Percentiles rank a stretch among this genome's conserved stretches.
phyloP scores from a whole-genome alignment of 2,888 invertebrate species.

The Nebria brevicollis region DNA sequence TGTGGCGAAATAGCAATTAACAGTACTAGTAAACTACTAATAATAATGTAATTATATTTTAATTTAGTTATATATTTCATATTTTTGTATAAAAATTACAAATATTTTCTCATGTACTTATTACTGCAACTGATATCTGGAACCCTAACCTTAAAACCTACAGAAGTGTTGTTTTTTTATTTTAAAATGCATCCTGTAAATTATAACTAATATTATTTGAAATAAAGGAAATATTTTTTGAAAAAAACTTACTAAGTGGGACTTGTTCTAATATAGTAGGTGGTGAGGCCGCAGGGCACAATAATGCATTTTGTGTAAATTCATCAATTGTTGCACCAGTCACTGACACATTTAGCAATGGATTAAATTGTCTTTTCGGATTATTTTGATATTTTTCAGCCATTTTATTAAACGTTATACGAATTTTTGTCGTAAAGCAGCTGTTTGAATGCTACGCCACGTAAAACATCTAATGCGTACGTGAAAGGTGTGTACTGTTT shows the following conservation, averaged over 20 bases:
- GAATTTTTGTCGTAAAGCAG: slow-evolving; percentile 18
- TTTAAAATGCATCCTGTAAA: background rate
- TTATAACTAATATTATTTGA: slow-evolving; percentile 59
- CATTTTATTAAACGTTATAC: slow-evolving; percentile 29
- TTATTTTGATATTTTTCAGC: slow-evolving; percentile 51
- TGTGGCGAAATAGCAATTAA: too few species aligned
- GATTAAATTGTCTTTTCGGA: slow-evolving; percentile 68
- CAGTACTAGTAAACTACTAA: too few species aligned
- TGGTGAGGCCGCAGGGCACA: slow-evolving; percentile 70
- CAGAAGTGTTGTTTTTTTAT: slow-evolving; percentile 49
- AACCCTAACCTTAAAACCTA: slow-evolving; percentile 5
- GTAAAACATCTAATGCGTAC: slow-evolving; percentile 19
- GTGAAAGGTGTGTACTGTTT: slow-evolving; percentile 6
- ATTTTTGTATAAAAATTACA: too few species aligned
- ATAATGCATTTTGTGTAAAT: slow-evolving; percentile 75
- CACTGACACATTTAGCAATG: slow-evolving; percentile 77
- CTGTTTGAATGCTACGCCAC: slow-evolving; percentile 36
- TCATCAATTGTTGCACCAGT: slow-evolving; percentile 78
- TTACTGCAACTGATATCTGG: background rate
- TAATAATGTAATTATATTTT: too few species aligned
- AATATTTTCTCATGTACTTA: background rate
- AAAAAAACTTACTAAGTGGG: slow-evolving; percentile 59
- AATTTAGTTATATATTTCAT: too few species aligned
- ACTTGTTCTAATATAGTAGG: slow-evolving; percentile 63
- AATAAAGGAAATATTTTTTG: background rate